Evolutionary conservation across 64 coral and sea anemone species (phyloP).

Genomic region (Montipora foliosa): DNA sequence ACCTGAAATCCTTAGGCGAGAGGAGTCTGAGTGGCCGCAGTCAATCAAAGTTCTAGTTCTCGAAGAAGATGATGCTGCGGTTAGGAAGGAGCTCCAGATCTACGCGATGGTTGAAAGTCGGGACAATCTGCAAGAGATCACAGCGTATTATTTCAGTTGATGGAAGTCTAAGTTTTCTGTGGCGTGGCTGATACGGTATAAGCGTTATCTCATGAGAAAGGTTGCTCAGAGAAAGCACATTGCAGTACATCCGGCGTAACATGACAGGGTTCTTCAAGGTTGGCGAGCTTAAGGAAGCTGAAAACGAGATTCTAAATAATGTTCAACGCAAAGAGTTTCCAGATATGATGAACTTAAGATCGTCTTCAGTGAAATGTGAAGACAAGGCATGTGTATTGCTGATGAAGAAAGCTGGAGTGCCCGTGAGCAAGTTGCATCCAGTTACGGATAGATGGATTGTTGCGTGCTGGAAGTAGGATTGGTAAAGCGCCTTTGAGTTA

Average conservation of each 20-base stretch:
- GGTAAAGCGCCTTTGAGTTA: neutral
- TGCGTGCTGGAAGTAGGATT: constrained; percentile 34
- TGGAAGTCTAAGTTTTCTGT: constrained; percentile 9
- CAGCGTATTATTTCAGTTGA: neutral
- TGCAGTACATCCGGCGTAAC: no score
- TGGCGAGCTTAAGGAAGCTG: no score
- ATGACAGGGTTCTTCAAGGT: no score
- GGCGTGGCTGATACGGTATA: neutral
- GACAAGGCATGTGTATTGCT: neutral
- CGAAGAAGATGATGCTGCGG: constrained; percentile 49
- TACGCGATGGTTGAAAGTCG: neutral
- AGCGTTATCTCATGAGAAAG: neutral
- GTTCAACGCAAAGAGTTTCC: no score
- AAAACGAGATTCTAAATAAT: no score
- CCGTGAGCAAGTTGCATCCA: constrained; percentile 41
- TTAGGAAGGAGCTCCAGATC: constrained; percentile 17
- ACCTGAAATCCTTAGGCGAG: constrained; percentile 10
- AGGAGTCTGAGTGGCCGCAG: constrained; percentile 8
- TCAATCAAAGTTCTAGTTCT: constrained; percentile 27
- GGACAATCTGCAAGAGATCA: neutral
- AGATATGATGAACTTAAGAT: no score
- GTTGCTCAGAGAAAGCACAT: no score
- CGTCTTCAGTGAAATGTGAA: no score
- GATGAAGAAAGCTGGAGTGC: neutral
- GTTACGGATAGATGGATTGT: neutral